Percentiles rank a stretch among this genome's conserved stretches.
phyloP scores from a whole-genome alignment of 2,113 vertebrate genomes.

The Accipiter cooperii region DNA sequence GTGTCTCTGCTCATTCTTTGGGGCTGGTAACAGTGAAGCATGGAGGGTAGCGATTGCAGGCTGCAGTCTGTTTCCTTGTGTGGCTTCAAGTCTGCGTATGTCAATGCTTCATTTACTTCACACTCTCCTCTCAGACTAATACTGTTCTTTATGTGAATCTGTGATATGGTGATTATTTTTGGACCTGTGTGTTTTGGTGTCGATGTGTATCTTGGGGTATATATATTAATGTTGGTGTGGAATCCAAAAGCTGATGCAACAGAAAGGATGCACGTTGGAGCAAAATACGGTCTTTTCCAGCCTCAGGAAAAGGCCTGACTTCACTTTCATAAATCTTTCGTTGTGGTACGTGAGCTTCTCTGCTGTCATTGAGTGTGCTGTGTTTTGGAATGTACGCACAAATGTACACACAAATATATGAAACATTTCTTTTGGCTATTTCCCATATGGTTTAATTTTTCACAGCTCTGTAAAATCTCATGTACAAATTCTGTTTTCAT shows the following conservation, averaged over 20 bases:
- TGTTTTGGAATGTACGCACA: background rate
- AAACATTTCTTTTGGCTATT: background rate
- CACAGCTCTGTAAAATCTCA: background rate
- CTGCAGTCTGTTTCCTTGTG: background rate
- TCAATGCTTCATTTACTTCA: background rate
- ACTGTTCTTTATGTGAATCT: background rate
- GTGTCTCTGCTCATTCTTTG: background rate
- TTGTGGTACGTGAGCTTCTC: background rate
- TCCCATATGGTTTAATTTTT: background rate
- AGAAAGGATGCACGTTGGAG: background rate
- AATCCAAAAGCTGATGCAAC: background rate
- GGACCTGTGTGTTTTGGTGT: background rate
- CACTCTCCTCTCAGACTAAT: no score
- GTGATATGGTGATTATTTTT: background rate
- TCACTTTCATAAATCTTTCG: background rate
- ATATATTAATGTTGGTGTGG: background rate
- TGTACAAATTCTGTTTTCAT: background rate
- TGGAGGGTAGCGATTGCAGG: fast-evolving
- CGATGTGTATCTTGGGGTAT: background rate
- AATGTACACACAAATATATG: background rate
- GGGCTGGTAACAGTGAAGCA: background rate
- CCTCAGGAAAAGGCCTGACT: background rate
- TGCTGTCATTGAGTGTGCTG: background rate
- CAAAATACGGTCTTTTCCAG: background rate
- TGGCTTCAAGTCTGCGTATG: background rate